Evolutionary conservation across 1,140 invertebrate species (phyloP), one percentile per base, ranked within the genome.

Genomic region (Dermatophagoides farinae): DNA sequence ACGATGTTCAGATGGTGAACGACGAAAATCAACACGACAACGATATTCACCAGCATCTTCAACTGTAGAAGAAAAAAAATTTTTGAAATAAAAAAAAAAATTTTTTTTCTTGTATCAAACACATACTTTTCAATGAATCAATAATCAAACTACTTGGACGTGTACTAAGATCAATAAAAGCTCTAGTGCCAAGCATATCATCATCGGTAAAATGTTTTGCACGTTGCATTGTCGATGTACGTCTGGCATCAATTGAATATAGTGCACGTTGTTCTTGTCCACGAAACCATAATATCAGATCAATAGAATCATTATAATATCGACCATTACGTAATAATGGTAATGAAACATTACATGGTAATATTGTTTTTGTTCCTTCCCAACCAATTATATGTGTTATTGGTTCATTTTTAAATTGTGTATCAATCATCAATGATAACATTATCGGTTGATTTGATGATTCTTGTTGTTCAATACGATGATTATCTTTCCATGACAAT

Each of bases 1-100:
- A 53, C 80, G 82, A 70, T 89, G 89, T 66, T 85, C 77, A 0
- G 86, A 88, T 71, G 88, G 86, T 12, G 84, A 85, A 64, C 82
- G 78, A 68, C 82, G 80, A 73, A 88, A 90, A 71, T 89, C 86
- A 12, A 89, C 85, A 43, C 88, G 77, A 72, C 87, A 91, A 65
- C 86, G 76, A 71, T 89, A 92, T 46, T 87, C 75, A 11, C 84
- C 77, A 71, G 81, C 83, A 69, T 91, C 65, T 82, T 77, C 74
- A 20, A 54, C 50, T 61, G 6, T 14, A 23, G 8, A 51, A 4
- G 14, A 20, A n/a, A n/a, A n/a, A n/a, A n/a, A n/a, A n/a, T n/a
- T n/a, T n/a, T n/a, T n/a, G n/a, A n/a, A n/a, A n/a, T n/a, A n/a
- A n/a, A n/a, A n/a, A 12, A 11, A 12, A 11, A 50, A 11, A 50